Percentiles rank a stretch among this genome's conserved stretches.
These are phyloP conservation scores for Gymnopithys bicolor DNA, from an alignment of 2,797 vertebrate genomes.

Conservation along the genomic window DNA sequence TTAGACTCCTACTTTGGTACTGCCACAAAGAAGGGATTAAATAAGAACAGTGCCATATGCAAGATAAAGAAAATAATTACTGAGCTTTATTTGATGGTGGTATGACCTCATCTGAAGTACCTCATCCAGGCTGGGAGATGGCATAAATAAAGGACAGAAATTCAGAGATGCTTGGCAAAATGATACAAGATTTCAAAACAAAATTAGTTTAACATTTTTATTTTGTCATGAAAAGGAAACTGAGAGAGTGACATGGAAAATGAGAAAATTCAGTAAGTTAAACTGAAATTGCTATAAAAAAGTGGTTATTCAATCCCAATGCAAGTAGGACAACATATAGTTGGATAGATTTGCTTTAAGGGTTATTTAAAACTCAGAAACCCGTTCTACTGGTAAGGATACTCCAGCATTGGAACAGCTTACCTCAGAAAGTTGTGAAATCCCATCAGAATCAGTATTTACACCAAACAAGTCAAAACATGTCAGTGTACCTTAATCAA, in stretches of 20 bases:
- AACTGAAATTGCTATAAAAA: not conserved
- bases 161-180: not conserved
- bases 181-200: not conserved
- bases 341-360: not conserved
- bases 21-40: slow-evolving; percentile 7
- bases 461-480: not conserved
- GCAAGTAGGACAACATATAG: not conserved
- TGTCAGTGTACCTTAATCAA: not conserved
- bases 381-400: not conserved
- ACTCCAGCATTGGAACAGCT: not conserved
- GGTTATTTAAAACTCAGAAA: not conserved
- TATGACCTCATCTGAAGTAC: not conserved
- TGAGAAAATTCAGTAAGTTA: not conserved
- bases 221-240: not conserved
- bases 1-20: not conserved
- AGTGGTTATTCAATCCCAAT: not conserved
- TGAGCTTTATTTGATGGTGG: slow-evolving; percentile 4
- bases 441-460: not conserved
- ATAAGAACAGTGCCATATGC: not conserved
- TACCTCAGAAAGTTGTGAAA: not conserved
- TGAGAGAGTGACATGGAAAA: not conserved
- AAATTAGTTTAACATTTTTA: not conserved
- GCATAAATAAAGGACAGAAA: not conserved
- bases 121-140: not conserved
- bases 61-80: not conserved